Conservation (phyloP, 2,797 vertebrate genomes). For the Mus caroli region DNA sequence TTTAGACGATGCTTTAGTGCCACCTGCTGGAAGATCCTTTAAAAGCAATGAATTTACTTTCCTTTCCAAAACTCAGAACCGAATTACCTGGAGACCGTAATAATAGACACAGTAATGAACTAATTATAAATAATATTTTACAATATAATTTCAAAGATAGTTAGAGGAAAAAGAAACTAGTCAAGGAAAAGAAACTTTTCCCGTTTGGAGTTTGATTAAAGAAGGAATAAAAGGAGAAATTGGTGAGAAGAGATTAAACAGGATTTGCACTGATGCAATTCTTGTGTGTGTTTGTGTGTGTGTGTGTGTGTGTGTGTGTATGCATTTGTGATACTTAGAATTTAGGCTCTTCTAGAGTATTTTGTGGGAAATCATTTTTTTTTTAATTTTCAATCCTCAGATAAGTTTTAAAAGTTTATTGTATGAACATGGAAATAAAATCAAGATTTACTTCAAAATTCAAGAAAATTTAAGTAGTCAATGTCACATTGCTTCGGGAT, state of each 20-base stretch:
- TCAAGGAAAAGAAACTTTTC: not conserved
- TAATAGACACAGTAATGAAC: not conserved
- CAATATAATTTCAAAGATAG: not conserved
- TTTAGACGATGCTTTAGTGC: constrained; percentile 79
- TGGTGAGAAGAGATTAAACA: not conserved
- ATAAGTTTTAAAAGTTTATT: not conserved
- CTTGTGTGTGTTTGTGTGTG: not conserved
- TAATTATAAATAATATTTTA: not conserved
- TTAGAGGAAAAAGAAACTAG: not conserved
- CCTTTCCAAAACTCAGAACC: not conserved
- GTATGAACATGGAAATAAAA: not conserved
- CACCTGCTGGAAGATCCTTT: constrained; percentile 81
- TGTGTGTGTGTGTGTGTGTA: not conserved
- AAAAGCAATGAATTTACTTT: constrained; percentile 1
- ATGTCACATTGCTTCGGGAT: constrained; percentile 60
- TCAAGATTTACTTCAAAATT: constrained; percentile 22
- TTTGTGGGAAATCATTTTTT: not conserved
- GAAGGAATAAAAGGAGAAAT: not conserved
- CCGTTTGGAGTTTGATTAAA: not conserved
- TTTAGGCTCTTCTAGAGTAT: not conserved
- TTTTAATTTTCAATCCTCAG: not conserved
- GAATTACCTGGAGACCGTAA: not conserved
- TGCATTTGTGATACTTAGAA: not conserved
- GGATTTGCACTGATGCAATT: not conserved
- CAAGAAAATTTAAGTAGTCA: constrained; percentile 18